Conservation (phyloP, 2,888 invertebrate species). For the Drosophila recens region DNA sequence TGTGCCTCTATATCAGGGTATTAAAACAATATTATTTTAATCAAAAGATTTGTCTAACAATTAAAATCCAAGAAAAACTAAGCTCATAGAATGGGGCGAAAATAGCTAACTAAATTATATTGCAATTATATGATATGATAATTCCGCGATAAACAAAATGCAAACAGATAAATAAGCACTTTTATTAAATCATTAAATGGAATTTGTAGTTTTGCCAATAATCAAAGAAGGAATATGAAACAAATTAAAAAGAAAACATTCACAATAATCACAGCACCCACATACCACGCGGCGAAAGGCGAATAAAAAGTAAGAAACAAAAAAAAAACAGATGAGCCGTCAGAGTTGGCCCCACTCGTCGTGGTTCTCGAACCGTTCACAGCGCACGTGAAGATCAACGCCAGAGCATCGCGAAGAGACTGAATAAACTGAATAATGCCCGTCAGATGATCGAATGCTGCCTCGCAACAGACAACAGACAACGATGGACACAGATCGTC, state of each 20-base stretch:
- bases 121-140: background rate
- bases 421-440: constrained; percentile 32
- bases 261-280: constrained; percentile 18
- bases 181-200: background rate
- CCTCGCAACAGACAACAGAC: constrained; percentile 6
- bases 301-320: constrained; percentile 3
- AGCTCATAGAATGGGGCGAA: background rate
- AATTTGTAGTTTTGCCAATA: constrained; percentile 3
- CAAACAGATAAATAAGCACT: background rate
- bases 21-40: background rate
- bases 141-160: background rate
- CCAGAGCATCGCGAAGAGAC: constrained; percentile 77
- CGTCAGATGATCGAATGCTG: constrained; percentile 36
- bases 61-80: background rate
- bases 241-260: constrained; percentile 12
- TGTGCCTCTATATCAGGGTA: background rate
- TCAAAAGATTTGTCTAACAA: background rate
- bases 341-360: constrained; percentile 2
- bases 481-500: constrained; percentile 9
- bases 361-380: constrained; percentile 27
- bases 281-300: constrained; percentile 41
- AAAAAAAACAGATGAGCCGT: constrained; percentile 13
- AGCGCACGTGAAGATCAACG: constrained; percentile 74
- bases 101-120: background rate
- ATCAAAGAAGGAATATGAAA: background rate